Percentiles rank a stretch among this genome's conserved stretches.
Evolutionary conservation across 2,888 invertebrate species (phyloP).

Genomic region (Heteromyza rotundicornis): DNA sequence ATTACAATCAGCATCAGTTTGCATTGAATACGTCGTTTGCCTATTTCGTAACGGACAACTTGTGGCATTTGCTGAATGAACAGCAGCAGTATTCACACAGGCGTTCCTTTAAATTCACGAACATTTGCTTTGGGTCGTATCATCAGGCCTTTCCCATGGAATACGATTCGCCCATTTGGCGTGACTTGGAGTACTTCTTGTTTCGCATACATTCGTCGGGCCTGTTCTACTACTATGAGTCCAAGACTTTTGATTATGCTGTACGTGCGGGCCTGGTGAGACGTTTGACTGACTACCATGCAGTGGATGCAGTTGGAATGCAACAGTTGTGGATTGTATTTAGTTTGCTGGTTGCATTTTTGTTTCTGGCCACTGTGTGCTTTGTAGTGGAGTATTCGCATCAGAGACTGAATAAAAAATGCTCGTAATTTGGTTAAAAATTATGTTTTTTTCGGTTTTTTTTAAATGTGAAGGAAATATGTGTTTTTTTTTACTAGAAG

Average conservation of each 20-base stretch:
- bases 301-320: too few relatives aligned
- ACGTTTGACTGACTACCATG: conserved; percentile 35
- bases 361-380: too few relatives aligned
- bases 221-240: conserved; percentile 40
- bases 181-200: conserved; percentile 46
- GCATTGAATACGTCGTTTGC: conserved; percentile 43
- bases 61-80: conserved; percentile 45
- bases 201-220: conserved; percentile 49
- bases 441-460: too few relatives aligned
- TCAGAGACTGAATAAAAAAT: too few relatives aligned
- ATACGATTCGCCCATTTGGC: conserved; percentile 49
- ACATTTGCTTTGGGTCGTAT: conserved; percentile 54
- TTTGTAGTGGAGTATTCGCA: too few relatives aligned
- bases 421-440: too few relatives aligned
- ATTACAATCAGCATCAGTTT: conserved; percentile 37
- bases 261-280: conserved; percentile 40
- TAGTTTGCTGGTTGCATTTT: too few relatives aligned
- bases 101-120: conserved; percentile 44
- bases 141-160: conserved; percentile 49
- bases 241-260: conserved; percentile 43
- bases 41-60: conserved; percentile 48
- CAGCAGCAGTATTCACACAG: conserved; percentile 43
- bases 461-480: too few relatives aligned
- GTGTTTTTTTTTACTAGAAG: too few relatives aligned
- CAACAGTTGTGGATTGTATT: too few relatives aligned